These are phyloP conservation scores for Ptychodera flava DNA, from an alignment of 35 echinoderm and acorn worm species.

Conservation along the genomic window DNA sequence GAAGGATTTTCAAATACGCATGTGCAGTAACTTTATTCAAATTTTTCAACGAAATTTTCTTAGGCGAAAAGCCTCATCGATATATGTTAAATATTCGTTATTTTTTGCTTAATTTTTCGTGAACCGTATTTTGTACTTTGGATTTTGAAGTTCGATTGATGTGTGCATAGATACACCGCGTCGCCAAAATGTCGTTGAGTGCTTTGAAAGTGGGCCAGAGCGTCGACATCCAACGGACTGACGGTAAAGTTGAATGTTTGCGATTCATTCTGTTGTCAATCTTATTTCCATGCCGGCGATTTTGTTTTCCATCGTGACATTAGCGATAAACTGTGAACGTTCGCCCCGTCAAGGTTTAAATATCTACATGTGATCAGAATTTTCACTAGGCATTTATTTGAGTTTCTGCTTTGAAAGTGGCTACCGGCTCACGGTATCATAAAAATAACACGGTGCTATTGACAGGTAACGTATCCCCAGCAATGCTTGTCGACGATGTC, in stretches of 20 bases:
- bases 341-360: too few species aligned
- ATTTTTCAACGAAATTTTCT: constrained; percentile 2
- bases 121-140: background rate
- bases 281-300: too few species aligned
- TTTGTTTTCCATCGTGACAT: too few species aligned
- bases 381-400: too few species aligned
- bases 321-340: too few species aligned
- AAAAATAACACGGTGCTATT: too few species aligned
- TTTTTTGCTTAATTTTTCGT: background rate
- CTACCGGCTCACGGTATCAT: too few species aligned
- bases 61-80: background rate
- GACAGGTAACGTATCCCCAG: too few species aligned
- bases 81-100: background rate
- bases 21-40: constrained; percentile 1
- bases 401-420: too few species aligned
- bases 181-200: background rate
- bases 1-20: background rate
- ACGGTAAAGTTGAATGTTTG: background rate
- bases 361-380: too few species aligned
- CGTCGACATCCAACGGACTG: background rate
- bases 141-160: background rate
- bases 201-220: background rate
- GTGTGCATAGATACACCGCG: background rate
- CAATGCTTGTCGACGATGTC: too few species aligned
- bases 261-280: background rate